These are phyloP conservation scores for Trissoscelio sp. DNA, from an alignment of 2,888 invertebrate genomes.

Conservation along the genomic window DNA sequence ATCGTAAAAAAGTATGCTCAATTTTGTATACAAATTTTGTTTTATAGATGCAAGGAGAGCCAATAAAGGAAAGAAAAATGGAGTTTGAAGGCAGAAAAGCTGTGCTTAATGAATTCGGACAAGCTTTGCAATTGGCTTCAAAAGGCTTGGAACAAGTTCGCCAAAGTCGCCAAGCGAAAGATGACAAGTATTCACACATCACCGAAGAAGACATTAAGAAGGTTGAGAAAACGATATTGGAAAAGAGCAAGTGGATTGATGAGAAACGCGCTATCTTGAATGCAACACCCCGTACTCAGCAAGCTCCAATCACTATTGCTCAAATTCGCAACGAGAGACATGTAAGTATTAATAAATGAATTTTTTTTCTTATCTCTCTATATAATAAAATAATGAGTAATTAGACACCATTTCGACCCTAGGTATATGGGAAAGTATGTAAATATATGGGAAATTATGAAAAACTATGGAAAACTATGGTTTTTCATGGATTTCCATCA, in stretches of 20 bases:
- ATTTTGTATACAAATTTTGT: no score
- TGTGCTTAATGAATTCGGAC: slow-evolving; percentile 92
- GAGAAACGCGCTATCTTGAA: slow-evolving; percentile 88
- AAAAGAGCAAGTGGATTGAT: slow-evolving; percentile 89
- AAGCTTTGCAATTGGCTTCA: slow-evolving; percentile 90
- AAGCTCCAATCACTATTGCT: slow-evolving; percentile 90
- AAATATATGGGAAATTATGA: no score
- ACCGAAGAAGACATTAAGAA: slow-evolving; percentile 92
- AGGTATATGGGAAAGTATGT: no score
- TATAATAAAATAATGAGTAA: no score
- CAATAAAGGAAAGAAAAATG: slow-evolving; percentile 91
- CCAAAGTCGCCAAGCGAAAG: slow-evolving; percentile 82
- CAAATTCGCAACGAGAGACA: slow-evolving; percentile 92
- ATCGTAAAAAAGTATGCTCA: no score
- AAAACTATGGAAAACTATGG: no score
- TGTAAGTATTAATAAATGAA: slow-evolving; percentile 83
- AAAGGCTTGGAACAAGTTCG: slow-evolving; percentile 90
- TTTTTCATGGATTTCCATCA: no score
- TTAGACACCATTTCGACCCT: no score
- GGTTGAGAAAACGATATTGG: slow-evolving; percentile 88
- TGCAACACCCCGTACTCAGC: slow-evolving; percentile 87
- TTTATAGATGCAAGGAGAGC: slow-evolving; percentile 93
- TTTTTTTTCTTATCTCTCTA: neutral
- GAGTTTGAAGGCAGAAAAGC: slow-evolving; percentile 92
- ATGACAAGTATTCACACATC: slow-evolving; percentile 91